These are phyloP conservation scores for Gobius niger DNA, from an alignment of 2,113 vertebrate species.

Conservation along the genomic window DNA sequence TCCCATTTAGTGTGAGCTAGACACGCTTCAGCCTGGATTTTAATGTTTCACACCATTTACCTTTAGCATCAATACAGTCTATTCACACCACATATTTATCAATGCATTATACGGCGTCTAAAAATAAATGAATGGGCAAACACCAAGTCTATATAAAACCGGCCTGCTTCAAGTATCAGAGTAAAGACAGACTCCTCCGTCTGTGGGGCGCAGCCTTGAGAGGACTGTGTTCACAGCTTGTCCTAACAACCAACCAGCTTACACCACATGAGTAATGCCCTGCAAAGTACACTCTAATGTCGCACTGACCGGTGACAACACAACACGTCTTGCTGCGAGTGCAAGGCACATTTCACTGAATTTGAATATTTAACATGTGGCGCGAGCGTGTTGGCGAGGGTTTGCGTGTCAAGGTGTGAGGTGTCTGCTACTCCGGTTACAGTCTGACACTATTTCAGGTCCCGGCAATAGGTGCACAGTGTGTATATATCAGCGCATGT, in stretches of 20 bases:
- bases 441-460: conserved; percentile 61
- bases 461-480: conserved; percentile 36
- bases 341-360: conserved; percentile 36
- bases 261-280: conserved; percentile 55
- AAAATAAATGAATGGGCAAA: not conserved
- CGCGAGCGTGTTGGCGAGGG: conserved; percentile 13
- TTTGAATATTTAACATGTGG: conserved; percentile 44
- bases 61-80: not conserved
- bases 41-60: not conserved
- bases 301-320: conserved; percentile 8
- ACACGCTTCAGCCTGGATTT: not conserved
- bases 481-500: conserved; percentile 36
- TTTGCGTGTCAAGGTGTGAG: conserved; percentile 19
- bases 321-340: conserved; percentile 18
- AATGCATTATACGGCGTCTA: not conserved
- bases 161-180: conserved; percentile 20
- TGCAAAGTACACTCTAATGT: conserved; percentile 29
- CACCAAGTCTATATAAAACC: conserved; percentile 13
- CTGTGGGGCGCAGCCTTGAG: conserved; percentile 37
- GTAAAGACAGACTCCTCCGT: conserved; percentile 39
- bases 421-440: conserved; percentile 54
- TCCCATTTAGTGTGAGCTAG: conserved; percentile 2
- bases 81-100: not conserved
- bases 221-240: conserved; percentile 62
- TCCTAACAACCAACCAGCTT: conserved; percentile 59